Conservation (phyloP, 2,797 vertebrate genomes). For the Oreochromis mossambicus region DNA sequence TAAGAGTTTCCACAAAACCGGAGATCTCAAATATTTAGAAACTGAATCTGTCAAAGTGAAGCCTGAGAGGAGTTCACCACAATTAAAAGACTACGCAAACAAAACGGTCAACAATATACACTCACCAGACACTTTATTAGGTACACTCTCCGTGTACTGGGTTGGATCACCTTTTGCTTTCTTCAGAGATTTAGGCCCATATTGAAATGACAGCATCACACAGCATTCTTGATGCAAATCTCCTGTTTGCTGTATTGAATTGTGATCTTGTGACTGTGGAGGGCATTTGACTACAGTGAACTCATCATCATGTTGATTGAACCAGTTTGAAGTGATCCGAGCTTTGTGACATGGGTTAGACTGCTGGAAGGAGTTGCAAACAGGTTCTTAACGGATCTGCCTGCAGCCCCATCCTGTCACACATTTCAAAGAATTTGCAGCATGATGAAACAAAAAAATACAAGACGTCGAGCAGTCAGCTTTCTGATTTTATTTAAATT, state of each 20-base stretch:
- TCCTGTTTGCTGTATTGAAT: rapidly evolving
- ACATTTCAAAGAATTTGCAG: neutral
- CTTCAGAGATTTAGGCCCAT: neutral
- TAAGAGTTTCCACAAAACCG: neutral
- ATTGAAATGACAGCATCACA: neutral
- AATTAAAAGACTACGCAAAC: neutral
- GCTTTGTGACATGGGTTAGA: neutral
- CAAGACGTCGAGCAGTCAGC: neutral
- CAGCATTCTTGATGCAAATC: neutral
- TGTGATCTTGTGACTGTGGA: neutral
- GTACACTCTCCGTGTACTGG: rapidly evolving
- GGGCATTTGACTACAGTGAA: neutral
- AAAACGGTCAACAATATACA: neutral
- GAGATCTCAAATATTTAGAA: neutral
- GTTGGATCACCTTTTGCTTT: neutral
- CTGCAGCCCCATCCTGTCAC: neutral
- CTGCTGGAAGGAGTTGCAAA: neutral
- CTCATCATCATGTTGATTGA: neutral
- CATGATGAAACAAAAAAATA: neutral
- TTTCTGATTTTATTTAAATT: neutral
- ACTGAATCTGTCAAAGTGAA: neutral
- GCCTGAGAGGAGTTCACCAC: rapidly evolving
- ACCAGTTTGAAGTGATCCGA: neutral
- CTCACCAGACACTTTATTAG: neutral
- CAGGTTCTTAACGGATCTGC: neutral